Percentiles rank a stretch among this genome's conserved stretches.
These are phyloP conservation scores for Anarsia innoxiella DNA, from an alignment of 2,888 invertebrate species.

Conservation along the genomic window DNA sequence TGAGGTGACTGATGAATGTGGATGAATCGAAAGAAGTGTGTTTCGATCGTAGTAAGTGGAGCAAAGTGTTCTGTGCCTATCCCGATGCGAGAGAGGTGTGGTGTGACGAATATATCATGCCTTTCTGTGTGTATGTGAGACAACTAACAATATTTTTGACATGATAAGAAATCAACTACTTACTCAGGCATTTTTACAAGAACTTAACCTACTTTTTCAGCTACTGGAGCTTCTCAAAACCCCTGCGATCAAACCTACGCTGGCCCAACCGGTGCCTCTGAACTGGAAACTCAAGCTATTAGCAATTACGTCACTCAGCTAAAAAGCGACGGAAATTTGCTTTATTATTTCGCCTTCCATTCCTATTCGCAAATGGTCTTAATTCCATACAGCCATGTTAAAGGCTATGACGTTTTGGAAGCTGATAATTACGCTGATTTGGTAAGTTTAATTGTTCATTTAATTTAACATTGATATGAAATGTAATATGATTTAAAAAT, in stretches of 20 bases:
- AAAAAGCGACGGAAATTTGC: conserved; percentile 30
- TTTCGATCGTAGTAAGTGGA: no score
- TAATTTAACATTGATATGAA: no score
- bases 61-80: no score
- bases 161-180: no score
- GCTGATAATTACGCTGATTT: conserved; percentile 47
- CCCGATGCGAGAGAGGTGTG: no score
- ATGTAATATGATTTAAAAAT: no score
- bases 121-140: no score
- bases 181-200: neutral
- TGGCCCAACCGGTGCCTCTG: conserved; percentile 66
- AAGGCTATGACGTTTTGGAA: conserved; percentile 32
- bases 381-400: conserved; percentile 55
- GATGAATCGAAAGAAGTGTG: no score
- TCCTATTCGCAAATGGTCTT: conserved; percentile 71
- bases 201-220: conserved; percentile 24
- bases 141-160: no score
- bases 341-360: conserved; percentile 72
- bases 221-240: conserved; percentile 45
- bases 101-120: no score
- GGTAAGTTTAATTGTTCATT: no score
- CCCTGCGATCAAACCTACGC: conserved; percentile 67
- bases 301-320: conserved; percentile 38
- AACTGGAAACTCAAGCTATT: conserved; percentile 62
- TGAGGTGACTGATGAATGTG: no score